Base-by-base conservation (phyloP, 2,113 vertebrate genomes). In the Natator depressus region DNA sequence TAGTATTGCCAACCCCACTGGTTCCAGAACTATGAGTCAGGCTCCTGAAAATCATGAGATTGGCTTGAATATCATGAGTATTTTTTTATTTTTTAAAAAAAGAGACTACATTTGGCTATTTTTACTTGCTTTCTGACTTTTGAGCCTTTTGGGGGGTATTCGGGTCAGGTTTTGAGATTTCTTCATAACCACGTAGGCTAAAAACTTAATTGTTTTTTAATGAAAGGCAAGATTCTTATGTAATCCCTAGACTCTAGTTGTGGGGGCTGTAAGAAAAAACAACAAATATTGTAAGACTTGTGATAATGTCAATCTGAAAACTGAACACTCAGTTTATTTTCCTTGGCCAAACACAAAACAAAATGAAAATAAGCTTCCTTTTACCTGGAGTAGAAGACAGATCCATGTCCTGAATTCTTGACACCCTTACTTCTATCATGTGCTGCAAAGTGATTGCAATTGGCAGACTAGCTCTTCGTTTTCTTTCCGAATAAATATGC, bases 221-320 rank as follows among this genome's bases (percentile, higher is more conserved):
- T 87, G 24, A 94, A 93, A 94, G 27, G 10, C 87, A 55, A 90
- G 59, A 89, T 55, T 88, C 84, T 89, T 16, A 29, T 85, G 29
- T 76, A 90, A 90, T 94, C 94, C 94, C 94, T 96, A 94, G 49
- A 69, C 62, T 90, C 80, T 84, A 78, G 49, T 38, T 75, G 22
- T 2, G 82, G 65, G 35, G 25, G n/a, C 88, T 97, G 89, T 42
- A 95, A 92, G 95, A 96, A 82, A 46, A 93, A 25, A 88, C 88
- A 62, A 94, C 80, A 92, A 94, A 96, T 82, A 88, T 27, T 13
- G 3, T 20, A 94, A 51, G 0, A 0, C 1, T 92, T 84, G 59
- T 88, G 72, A 94, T 35, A 86, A 90, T 95, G 95, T 93, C 94
- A 79, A 97, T 89, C 93, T 95, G 95, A 95, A 96, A 97, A 95